Evolutionary conservation across 2,797 vertebrate species (phyloP), one percentile per base, ranked within the genome.

Genomic region (Melanotaenia pygmaea): DNA sequence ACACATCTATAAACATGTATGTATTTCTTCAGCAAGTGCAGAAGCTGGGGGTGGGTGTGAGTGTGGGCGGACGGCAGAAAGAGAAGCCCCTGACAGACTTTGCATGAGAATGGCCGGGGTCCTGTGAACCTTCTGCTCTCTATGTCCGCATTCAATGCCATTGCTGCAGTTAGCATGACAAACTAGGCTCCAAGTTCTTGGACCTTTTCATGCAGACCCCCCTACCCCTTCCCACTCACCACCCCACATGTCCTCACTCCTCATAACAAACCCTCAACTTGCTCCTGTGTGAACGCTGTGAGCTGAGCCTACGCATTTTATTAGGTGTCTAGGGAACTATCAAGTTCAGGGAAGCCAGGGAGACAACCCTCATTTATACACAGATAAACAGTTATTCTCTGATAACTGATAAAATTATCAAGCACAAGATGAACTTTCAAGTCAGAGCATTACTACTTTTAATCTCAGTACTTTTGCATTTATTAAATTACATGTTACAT

Each of bases 111-210:
- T 91, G 88, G 91, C 76, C 56, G 83, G 90, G 95, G 94, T 95
- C 95, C 95, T 96, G 95, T 94, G 95, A 96, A 96, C 94, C 93
- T 91, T 93, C 93, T 95, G 94, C 95, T 95, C 95, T 82, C 90
- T 91, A 80, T 67, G 87, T 92, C 87, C 86, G 83, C 79, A 88
- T 89, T 94, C 91, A 94, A 93, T 91, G 86, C 90, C 86, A 81
- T 77, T 72, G 68, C 82, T 80, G 89, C 90, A 87, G 92, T 94
- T 93, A 94, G 90, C 93, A 92, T 93, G 93, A 94, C 93, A 93
- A 93, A 93, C 92, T 94, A 79, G 83, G 82, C 85, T 91, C 89
- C 88, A 93, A 90, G 87, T 94, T 93, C 88, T 92, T 1, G 26
- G 86, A 87, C 79, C 73, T 86, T 79, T 87, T 80, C 72, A 83